A percentile compares a stretch with the other conserved stretches of the same genome.
These are phyloP conservation scores for Habrosyne pyritoides DNA, from an alignment of 2,888 invertebrate species.

Conservation along the genomic window DNA sequence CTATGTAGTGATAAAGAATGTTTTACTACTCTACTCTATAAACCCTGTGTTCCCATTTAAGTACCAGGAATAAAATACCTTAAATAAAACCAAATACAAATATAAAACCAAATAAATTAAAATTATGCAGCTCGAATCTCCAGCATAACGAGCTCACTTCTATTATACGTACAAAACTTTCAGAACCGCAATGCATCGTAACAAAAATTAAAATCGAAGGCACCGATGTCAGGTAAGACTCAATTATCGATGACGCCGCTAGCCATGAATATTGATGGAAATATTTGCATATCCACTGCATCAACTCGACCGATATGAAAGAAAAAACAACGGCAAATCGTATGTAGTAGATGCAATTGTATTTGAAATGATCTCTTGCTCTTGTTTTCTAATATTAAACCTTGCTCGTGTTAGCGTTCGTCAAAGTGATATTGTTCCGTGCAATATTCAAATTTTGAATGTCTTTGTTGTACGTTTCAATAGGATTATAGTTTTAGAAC, in stretches of 20 bases:
- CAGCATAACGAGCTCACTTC: too few relatives aligned
- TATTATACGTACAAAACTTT: too few relatives aligned
- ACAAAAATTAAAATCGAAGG: constrained; percentile 56
- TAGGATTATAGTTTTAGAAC: not conserved
- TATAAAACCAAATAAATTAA: too few relatives aligned
- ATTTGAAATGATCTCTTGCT: constrained; percentile 17
- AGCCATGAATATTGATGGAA: constrained; percentile 73
- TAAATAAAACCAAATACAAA: too few relatives aligned
- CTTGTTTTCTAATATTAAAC: constrained; percentile 9
- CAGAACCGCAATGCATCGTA: constrained; percentile 28
- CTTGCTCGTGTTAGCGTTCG: not conserved
- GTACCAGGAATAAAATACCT: too few relatives aligned
- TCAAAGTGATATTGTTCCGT: not conserved
- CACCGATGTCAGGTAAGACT: constrained; percentile 60
- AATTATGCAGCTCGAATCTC: too few relatives aligned
- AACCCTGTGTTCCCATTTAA: too few relatives aligned
- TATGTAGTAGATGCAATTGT: constrained; percentile 27
- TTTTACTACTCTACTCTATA: too few relatives aligned
- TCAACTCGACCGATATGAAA: constrained; percentile 45
- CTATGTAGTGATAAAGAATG: too few relatives aligned
- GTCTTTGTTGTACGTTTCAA: not conserved
- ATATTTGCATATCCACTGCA: constrained; percentile 66
- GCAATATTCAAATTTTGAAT: not conserved
- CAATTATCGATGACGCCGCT: constrained; percentile 66
- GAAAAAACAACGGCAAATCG: constrained; percentile 43